Conservation (phyloP, 2,797 vertebrate genomes). For the Oceanodroma leucorhoa region DNA sequence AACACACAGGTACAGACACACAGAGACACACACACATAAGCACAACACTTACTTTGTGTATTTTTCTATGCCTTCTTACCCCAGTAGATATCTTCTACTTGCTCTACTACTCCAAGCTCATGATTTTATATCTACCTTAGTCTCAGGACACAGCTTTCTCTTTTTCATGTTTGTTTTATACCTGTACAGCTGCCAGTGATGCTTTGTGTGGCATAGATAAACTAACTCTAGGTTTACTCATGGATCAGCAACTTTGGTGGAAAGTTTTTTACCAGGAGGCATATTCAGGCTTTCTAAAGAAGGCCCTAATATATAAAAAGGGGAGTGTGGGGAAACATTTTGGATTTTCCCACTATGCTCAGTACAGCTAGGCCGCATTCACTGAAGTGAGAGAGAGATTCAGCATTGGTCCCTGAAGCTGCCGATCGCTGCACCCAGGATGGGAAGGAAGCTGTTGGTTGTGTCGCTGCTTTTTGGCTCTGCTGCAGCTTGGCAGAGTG, state of each 20-base stretch:
- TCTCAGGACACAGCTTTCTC: not conserved
- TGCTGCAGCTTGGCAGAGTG: not conserved
- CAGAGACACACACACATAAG: not conserved
- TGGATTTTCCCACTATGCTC: not conserved
- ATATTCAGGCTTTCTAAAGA: not conserved
- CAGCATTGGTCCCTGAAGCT: not conserved
- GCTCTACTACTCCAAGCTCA: not conserved
- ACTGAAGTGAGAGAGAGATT: not conserved
- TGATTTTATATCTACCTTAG: not conserved
- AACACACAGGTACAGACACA: not conserved
- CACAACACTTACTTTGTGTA: not conserved
- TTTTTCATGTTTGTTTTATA: not conserved
- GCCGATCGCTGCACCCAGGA: not conserved
- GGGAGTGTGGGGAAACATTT: accelerated
- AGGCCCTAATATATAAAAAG: not conserved
- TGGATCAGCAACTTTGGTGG: not conserved
- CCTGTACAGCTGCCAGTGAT: not conserved
- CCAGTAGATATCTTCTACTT: not conserved
- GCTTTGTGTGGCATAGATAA: not conserved
- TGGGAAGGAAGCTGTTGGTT: not conserved
- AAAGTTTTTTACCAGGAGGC: not conserved
- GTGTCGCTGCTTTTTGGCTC: not conserved
- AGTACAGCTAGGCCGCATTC: not conserved
- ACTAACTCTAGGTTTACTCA: not conserved
- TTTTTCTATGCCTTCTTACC: not conserved